These are phyloP conservation scores for Dasypus novemcinctus DNA, from an alignment of 2,113 vertebrate genomes.

Conservation along the genomic window DNA sequence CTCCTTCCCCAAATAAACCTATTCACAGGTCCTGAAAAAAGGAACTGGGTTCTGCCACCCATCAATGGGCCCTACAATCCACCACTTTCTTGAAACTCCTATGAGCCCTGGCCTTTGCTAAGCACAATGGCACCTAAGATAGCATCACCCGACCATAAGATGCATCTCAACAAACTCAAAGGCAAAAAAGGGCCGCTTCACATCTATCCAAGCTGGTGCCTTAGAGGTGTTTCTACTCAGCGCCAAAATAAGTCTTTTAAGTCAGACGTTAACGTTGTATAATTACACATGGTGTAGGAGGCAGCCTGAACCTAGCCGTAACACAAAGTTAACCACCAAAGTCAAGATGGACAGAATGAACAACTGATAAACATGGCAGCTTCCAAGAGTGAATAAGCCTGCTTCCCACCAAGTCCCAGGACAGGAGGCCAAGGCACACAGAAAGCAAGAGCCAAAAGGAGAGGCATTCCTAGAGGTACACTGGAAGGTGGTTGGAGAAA, in stretches of 20 bases:
- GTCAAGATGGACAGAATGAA: background rate
- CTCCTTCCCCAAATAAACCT: background rate
- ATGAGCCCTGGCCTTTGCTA: background rate
- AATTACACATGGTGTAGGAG: background rate
- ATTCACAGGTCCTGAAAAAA: background rate
- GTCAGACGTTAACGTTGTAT: background rate
- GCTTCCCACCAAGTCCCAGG: background rate
- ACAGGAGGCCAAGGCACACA: background rate
- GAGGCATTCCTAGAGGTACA: background rate
- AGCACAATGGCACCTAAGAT: background rate
- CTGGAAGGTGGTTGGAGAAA: background rate
- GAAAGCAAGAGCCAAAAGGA: background rate
- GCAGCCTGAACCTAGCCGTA: background rate
- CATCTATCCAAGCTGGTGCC: background rate
- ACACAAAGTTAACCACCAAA: conserved; percentile 40
- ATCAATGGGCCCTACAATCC: background rate
- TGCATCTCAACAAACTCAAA: background rate
- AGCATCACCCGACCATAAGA: background rate
- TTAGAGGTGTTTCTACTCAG: background rate
- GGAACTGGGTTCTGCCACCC: background rate
- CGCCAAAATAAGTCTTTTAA: background rate
- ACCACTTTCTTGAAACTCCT: background rate
- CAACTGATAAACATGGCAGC: conserved; percentile 2
- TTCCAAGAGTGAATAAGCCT: background rate
- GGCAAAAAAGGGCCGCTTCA: background rate